Conservation (phyloP, 1,140 invertebrate species). For the Cydia fagiglandana region DNA sequence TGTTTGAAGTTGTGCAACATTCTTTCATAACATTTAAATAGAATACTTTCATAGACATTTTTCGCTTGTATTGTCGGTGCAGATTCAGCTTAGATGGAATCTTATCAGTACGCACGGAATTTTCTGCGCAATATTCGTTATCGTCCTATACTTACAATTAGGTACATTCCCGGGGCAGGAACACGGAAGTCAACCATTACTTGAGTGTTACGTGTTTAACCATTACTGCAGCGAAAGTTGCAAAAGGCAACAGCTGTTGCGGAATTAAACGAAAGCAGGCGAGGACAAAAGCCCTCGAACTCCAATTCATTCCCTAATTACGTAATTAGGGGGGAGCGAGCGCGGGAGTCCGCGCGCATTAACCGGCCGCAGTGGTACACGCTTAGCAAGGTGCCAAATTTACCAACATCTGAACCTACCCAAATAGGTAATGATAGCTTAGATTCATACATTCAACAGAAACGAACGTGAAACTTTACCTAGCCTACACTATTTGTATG, state of each 20-base stretch:
- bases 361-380: not conserved
- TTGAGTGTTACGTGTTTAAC: not conserved
- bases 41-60: too few species aligned
- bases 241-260: constrained; percentile 34
- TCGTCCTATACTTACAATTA: too few species aligned
- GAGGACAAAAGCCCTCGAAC: constrained; percentile 34
- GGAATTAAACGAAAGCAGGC: constrained; percentile 29
- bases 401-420: not conserved
- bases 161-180: not conserved
- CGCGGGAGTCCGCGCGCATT: not conserved
- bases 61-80: too few species aligned
- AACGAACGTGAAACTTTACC: too few species aligned
- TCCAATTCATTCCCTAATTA: constrained; percentile 37
- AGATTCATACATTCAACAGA: too few species aligned
- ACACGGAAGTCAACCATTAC: not conserved
- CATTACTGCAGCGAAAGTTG: constrained; percentile 23
- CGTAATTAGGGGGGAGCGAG: constrained; percentile 36
- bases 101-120: too few species aligned
- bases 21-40: too few species aligned
- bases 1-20: too few species aligned
- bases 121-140: too few species aligned
- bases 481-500: not conserved
- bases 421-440: too few species aligned
- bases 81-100: too few species aligned
- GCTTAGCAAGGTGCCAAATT: not conserved